phyloP scores from a whole-genome alignment of 2,888 invertebrate species.

The Brassicogethes aeneus region DNA sequence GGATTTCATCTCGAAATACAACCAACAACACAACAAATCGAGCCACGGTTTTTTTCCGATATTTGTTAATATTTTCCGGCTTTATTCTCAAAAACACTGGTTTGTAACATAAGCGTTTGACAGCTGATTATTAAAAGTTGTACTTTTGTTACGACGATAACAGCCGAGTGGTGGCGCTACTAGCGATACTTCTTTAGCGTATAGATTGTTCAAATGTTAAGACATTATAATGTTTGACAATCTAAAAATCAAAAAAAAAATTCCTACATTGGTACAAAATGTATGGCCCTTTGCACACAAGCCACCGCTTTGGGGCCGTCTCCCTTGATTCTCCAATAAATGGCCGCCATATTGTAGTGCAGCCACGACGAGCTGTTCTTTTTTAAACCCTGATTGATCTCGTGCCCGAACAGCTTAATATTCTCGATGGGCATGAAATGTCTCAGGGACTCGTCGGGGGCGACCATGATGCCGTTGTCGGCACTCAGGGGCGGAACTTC shows the following conservation, averaged over 20 bases:
- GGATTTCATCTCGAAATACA: no score
- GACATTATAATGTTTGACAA: no score
- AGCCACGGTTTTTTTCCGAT: no score
- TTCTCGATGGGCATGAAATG: conserved; percentile 37
- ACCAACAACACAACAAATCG: no score
- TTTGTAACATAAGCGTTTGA: no score
- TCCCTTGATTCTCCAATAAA: conserved; percentile 71
- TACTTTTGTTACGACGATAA: no score
- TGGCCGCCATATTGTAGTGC: conserved; percentile 67
- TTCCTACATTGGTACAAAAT: conserved; percentile 61
- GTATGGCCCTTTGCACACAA: conserved; percentile 66
- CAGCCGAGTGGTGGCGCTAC: no score
- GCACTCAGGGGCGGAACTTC: conserved; percentile 51
- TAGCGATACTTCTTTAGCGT: no score
- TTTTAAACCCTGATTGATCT: conserved; percentile 51
- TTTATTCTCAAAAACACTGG: no score
- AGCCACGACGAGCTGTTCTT: conserved; percentile 69
- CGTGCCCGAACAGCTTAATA: conserved; percentile 50
- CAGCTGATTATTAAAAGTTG: no score
- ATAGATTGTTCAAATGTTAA: no score
- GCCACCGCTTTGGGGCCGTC: conserved; percentile 70
- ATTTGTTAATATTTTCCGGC: no score
- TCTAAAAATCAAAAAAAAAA: neutral
- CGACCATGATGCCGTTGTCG: conserved; percentile 43
- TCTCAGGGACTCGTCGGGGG: conserved; percentile 45